Evolutionary conservation across 2,888 invertebrate species (phyloP).

Genomic region (Xanthorhoe designata): DNA sequence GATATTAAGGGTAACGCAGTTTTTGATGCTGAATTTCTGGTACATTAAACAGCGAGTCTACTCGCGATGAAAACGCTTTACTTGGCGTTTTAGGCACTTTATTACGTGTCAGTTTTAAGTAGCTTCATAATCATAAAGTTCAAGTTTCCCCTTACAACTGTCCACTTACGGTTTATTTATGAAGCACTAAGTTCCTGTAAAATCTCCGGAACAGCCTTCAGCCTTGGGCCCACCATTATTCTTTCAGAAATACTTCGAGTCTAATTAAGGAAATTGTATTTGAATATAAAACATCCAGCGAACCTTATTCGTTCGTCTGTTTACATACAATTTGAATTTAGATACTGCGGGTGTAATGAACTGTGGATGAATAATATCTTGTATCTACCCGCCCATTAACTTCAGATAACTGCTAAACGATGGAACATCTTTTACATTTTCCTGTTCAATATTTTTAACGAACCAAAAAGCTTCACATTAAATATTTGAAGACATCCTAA

Average conservation of each 20-base stretch:
- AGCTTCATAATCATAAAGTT: constrained; percentile 44
- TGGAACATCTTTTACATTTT: constrained; percentile 30
- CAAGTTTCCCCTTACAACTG: constrained; percentile 46
- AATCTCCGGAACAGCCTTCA: constrained; percentile 42
- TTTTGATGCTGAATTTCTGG: constrained; percentile 43
- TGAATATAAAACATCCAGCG: constrained; percentile 65
- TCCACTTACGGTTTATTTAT: constrained; percentile 53
- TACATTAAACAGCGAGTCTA: constrained; percentile 29
- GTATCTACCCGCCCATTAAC: constrained; percentile 38
- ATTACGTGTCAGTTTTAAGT: constrained; percentile 41
- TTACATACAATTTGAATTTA: constrained; percentile 50
- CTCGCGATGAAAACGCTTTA: constrained; percentile 25
- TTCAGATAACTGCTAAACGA: constrained; percentile 41
- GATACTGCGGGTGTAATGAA: constrained; percentile 44
- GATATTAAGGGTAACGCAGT: constrained; percentile 37
- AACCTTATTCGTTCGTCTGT: constrained; percentile 61
- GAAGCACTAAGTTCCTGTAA: constrained; percentile 48
- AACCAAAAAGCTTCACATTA: constrained; percentile 5
- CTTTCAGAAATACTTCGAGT: constrained; percentile 66
- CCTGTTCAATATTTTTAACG: constrained; percentile 24
- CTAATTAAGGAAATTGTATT: constrained; percentile 76
- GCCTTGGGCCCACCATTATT: constrained; percentile 61
- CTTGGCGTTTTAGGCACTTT: constrained; percentile 30
- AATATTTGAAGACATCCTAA: constrained; percentile 9
- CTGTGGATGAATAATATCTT: constrained; percentile 45